These are phyloP conservation scores for Choloepus hoffmanni DNA, from an alignment of 2,113 vertebrate genomes.

Conservation along the genomic window DNA sequence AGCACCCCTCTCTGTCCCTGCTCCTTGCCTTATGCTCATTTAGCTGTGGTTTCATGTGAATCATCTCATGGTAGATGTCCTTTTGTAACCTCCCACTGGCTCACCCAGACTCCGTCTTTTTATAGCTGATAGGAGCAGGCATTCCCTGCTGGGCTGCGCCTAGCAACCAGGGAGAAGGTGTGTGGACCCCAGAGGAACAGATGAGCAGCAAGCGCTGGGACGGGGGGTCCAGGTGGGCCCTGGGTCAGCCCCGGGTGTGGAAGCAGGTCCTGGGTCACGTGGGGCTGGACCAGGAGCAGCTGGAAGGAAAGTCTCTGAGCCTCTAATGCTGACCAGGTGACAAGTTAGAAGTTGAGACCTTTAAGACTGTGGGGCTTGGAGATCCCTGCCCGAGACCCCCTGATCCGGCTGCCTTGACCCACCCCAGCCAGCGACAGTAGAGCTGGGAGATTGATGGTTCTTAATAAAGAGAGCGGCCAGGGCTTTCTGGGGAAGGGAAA, in stretches of 20 bases:
- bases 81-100: no score
- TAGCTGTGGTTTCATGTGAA: no score
- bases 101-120: no score
- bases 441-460: not conserved
- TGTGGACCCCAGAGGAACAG: no score
- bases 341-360: not conserved
- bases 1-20: no score
- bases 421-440: not conserved
- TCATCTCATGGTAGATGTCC: no score
- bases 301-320: not conserved
- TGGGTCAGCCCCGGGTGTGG: accelerated
- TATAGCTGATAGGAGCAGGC: no score
- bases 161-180: no score
- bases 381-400: not conserved
- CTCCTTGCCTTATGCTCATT: no score
- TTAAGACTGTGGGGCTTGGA: not conserved
- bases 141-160: no score
- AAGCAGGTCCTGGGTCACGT: not conserved
- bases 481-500: not conserved
- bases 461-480: not conserved
- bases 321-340: not conserved
- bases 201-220: no score
- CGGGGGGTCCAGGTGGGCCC: not conserved
- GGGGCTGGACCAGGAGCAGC: not conserved
- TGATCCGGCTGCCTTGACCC: no score